These are phyloP conservation scores for Meandrusa payeni DNA, from an alignment of 2,888 invertebrate species.

Conservation along the genomic window DNA sequence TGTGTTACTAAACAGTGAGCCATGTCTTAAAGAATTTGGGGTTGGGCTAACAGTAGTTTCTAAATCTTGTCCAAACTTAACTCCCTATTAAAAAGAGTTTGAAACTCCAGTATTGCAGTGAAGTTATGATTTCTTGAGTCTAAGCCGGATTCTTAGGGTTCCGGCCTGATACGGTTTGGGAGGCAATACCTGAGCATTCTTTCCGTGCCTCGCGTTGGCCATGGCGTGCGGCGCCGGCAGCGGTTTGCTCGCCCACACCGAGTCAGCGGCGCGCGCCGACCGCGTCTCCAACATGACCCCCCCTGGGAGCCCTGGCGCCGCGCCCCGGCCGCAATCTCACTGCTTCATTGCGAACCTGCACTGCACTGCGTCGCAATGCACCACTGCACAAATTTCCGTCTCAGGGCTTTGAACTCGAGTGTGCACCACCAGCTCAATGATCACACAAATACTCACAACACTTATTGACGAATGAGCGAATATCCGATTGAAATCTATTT, in stretches of 20 bases:
- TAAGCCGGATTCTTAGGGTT: too few relatives aligned
- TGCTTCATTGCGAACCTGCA: conserved; percentile 53
- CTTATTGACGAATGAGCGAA: conserved; percentile 61
- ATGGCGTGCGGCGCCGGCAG: conserved; percentile 80
- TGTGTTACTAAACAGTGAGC: too few relatives aligned
- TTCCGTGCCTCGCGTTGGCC: conserved; percentile 83
- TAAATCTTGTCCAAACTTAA: too few relatives aligned
- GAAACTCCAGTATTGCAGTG: too few relatives aligned
- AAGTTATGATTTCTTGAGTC: too few relatives aligned
- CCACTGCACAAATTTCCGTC: conserved; percentile 35
- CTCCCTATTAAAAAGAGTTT: too few relatives aligned
- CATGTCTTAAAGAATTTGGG: too few relatives aligned
- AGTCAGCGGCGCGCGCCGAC: conserved; percentile 87
- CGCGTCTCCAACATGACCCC: conserved; percentile 87
- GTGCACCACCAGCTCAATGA: conserved; percentile 33
- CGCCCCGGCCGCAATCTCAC: conserved; percentile 46
- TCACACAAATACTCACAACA: conserved; percentile 45
- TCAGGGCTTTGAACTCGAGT: conserved; percentile 24
- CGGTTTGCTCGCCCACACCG: conserved; percentile 84
- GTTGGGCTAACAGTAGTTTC: too few relatives aligned
- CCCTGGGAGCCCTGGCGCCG: conserved; percentile 45
- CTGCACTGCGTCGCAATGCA: conserved; percentile 53
- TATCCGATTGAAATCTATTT: conserved; percentile 58
- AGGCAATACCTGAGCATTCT: conserved; percentile 82
- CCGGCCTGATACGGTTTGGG: too few relatives aligned